Base-by-base conservation (phyloP, 2,113 vertebrate species). In the Riparia riparia region DNA sequence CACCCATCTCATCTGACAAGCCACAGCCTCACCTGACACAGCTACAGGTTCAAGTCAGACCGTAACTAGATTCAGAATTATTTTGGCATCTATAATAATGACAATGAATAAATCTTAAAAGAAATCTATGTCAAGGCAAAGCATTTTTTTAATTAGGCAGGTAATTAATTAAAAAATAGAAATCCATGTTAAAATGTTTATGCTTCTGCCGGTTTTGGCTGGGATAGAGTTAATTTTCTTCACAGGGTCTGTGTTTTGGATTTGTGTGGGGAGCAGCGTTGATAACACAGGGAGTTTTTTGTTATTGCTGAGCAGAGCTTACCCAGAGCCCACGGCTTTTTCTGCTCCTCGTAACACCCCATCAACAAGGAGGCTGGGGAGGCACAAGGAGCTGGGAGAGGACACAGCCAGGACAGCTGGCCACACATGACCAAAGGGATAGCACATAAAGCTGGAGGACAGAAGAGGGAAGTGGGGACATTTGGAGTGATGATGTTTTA, bases 321-420 rank as follows among this genome's bases (percentile, higher is more conserved):
- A n/a, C 26, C 16, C 57, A 32, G 13, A 14, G 9, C 18, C 24
- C 24, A 18, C 51, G 39, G 14, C 7, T 17, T 11, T 19, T 72
- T 41, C 45, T 66, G 17, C 29, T 60, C 20, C 45, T 28, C 66
- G 4, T 7, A 44, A 17, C 21, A 53, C 4, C 28, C 19, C 29
- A 47, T 4, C 25, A 69, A 4, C 0, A 14, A 51, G 8, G 5
- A 25, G 10, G 39, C 45, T 31, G n/a, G 24, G 16, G 16, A 15
- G 10, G 9, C 45, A 72, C 17, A 53, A 19, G 39, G 51, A 54
- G 41, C 6, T 32, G n/a, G 45, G 66, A 91, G 12, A 7, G 18
- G 17, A 72, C 66, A 34, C 25, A 68, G 1, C 14, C 47, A 66
- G 41, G 73, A 66, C 25, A 91, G 18, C n/a, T 19, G 37, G 9